phyloP scores from a whole-genome alignment of 2,113 vertebrate genomes.

The Leptobrachium leishanense region DNA sequence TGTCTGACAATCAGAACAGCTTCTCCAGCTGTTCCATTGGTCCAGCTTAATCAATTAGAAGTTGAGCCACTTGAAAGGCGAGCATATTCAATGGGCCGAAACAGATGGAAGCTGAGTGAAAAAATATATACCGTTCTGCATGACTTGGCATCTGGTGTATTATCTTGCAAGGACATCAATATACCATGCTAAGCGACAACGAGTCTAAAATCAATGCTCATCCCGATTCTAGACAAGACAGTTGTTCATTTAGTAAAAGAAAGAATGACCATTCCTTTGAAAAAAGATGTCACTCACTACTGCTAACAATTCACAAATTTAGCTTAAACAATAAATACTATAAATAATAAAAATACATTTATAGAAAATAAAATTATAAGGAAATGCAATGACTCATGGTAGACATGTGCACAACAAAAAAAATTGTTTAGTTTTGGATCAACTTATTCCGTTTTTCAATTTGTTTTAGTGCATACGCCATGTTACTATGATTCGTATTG shows the following conservation, averaged over 20 bases:
- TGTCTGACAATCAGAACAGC: conserved; percentile 36
- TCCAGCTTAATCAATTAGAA: conserved; percentile 43
- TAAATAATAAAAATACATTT: too few relatives aligned
- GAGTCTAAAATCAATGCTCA: not conserved
- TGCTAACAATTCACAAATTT: too few relatives aligned
- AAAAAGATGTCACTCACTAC: too few relatives aligned
- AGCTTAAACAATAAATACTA: too few relatives aligned
- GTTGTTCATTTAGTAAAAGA: not conserved
- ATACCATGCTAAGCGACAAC: not conserved
- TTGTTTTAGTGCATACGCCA: too few relatives aligned
- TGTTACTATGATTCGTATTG: too few relatives aligned
- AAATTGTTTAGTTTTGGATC: too few relatives aligned
- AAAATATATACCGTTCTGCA: conserved; percentile 1
- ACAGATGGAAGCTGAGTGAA: conserved; percentile 2
- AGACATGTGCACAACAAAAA: too few relatives aligned
- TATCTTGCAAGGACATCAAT: not conserved
- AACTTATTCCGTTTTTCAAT: too few relatives aligned
- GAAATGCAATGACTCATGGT: too few relatives aligned
- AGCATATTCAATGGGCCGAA: not conserved
- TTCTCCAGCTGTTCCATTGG: conserved; percentile 41
- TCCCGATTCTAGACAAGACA: not conserved
- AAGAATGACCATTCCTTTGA: too few relatives aligned
- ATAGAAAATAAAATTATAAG: too few relatives aligned
- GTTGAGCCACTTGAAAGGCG: conserved; percentile 39
- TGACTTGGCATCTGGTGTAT: conserved; percentile 10